Conservation (phyloP, 92 coral and sea anemone species). For the Palythoa caribaeorum region DNA sequence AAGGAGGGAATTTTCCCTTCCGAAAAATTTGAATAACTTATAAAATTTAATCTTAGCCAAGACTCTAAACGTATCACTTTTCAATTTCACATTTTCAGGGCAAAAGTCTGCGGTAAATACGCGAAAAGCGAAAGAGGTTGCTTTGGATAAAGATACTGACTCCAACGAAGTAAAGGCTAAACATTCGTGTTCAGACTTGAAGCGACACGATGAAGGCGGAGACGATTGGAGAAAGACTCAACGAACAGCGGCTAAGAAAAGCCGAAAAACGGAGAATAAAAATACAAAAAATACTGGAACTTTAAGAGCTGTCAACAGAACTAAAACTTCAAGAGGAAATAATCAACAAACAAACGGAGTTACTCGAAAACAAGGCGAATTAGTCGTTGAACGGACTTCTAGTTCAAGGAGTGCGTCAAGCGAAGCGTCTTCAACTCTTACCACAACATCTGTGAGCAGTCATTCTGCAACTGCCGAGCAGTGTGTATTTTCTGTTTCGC, state of each 20-base stretch:
- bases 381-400: neutral
- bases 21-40: neutral
- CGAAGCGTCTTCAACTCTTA: neutral
- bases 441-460: neutral
- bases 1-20: constrained; percentile 27
- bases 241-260: neutral
- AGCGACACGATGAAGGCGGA: neutral
- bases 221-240: neutral
- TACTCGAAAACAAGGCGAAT: neutral
- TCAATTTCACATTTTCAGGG: constrained; percentile 8
- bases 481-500: neutral
- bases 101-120: constrained; percentile 15
- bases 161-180: neutral
- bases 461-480: neutral
- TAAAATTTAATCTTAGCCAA: neutral
- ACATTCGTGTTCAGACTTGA: neutral
- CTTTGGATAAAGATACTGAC: constrained; percentile 29
- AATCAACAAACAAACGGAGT: neutral
- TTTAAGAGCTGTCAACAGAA: neutral
- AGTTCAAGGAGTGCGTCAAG: neutral
- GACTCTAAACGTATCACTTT: neutral
- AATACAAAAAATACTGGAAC: neutral
- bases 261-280: neutral
- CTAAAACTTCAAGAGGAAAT: neutral
- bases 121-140: constrained; percentile 30